Evolutionary conservation across 2,113 vertebrate species (phyloP), one percentile per base, ranked within the genome.

Genomic region (Panthera tigris): DNA sequence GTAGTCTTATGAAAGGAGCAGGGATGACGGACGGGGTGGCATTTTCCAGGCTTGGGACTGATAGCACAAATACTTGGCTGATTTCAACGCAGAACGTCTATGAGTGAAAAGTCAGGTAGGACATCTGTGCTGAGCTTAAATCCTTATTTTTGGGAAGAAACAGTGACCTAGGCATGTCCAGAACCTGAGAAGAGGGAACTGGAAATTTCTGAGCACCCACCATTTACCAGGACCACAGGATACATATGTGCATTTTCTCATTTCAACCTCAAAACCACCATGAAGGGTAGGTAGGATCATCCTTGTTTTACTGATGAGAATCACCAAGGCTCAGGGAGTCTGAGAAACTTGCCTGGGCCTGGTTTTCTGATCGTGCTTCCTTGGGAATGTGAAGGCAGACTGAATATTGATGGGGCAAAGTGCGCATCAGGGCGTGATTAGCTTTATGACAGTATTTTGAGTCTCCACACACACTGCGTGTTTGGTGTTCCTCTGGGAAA

Each of bases 401-500:
- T 50, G 82, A 91, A 96, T 96, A 96, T 69, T 89, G 83, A 96
- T 93, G 83, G 73, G 36, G 31, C 66, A 93, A 95, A 94, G 68
- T 52, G n/a, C 6, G 1, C 55, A 76, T 21, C 89, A 80, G 96
- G 84, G 68, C 1, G 0, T 90, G 68, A 96, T 97, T 96, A 97
- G 79, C n/a, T 90, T 92, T 96, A 87, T 95, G 74, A 94, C 27
- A 92, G 95, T 97, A 95, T 89, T 96, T 89, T 87, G 63, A 96
- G 69, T 90, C 73, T 96, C 74, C 33, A 76, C 91, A 94, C 82
- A 92, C 36, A 94, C 84, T 87, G 74, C 4, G 1, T 94, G 48
- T 86, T 97, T 74, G 61, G 19, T 29, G 15, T 95, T 95, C 95
- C 71, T 92, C 29, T 90, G 68, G 87, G 96, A 97, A 97, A 97